phyloP scores from a whole-genome alignment of 2,888 invertebrate species.

The Amiota communis region DNA sequence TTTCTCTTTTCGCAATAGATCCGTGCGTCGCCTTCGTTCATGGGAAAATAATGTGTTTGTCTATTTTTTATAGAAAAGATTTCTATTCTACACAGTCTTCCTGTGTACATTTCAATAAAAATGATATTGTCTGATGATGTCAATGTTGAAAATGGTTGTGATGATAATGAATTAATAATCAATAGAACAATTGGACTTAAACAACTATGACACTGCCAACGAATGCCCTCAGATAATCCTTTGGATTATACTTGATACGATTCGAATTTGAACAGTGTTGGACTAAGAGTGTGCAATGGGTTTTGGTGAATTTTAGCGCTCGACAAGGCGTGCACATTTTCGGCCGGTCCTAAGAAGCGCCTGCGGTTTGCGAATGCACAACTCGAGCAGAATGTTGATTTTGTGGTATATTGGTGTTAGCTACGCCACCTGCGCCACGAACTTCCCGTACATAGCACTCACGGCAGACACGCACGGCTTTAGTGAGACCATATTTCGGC shows the following conservation, averaged over 20 bases:
- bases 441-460: slow-evolving; percentile 69
- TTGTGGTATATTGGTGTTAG: neutral
- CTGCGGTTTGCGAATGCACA: slow-evolving; percentile 51
- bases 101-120: neutral
- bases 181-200: neutral
- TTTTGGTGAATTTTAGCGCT: slow-evolving; percentile 37
- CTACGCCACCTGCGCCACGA: slow-evolving; percentile 37
- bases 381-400: slow-evolving; percentile 32
- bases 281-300: slow-evolving; percentile 5
- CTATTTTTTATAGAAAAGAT: slow-evolving; percentile 3
- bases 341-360: slow-evolving; percentile 61
- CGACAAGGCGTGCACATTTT: slow-evolving; percentile 42
- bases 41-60: neutral
- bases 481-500: slow-evolving; percentile 92
- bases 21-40: slow-evolving; percentile 33
- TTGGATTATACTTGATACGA: neutral
- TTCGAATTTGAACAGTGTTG: slow-evolving; percentile 5
- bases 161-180: neutral
- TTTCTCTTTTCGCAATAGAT: neutral
- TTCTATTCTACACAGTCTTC: neutral
- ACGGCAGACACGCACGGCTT: slow-evolving; percentile 93
- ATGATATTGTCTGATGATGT: neutral
- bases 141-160: neutral
- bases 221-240: neutral
- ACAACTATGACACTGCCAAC: slow-evolving; percentile 16